Evolutionary conservation across 53 echinoderm and acorn worm species (phyloP).

Genomic region (Holothuria leucospilota): DNA sequence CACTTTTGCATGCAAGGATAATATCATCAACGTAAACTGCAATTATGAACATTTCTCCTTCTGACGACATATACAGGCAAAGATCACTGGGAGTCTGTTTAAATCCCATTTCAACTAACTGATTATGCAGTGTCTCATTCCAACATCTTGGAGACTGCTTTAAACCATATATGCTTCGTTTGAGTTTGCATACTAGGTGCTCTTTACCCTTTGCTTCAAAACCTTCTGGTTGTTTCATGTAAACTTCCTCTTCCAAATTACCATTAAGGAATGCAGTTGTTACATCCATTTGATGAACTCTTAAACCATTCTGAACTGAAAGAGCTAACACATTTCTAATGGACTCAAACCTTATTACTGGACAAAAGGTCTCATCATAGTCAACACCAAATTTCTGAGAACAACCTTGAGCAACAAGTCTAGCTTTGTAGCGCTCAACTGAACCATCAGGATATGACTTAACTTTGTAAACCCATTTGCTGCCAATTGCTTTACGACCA

Average conservation of each 20-base stretch:
- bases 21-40: constrained; percentile 16
- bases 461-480: constrained; percentile 33
- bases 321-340: background rate
- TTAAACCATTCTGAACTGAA: no score
- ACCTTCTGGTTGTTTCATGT: constrained; percentile 38
- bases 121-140: constrained; percentile 20
- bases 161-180: no score
- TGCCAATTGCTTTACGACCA: background rate
- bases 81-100: no score
- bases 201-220: constrained; percentile 6
- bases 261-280: no score
- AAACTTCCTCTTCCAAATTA: constrained; percentile 19
- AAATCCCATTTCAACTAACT: constrained; percentile 26
- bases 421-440: constrained; percentile 21
- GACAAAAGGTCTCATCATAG: constrained; percentile 7
- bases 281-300: no score
- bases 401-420: constrained; percentile 30
- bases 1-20: background rate
- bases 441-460: constrained; percentile 8
- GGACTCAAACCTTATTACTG: constrained; percentile 23
- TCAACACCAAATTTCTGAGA: no score
- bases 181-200: constrained; percentile 5
- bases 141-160: no score
- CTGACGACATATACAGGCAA: constrained; percentile 12
- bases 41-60: constrained; percentile 30